phyloP scores from a whole-genome alignment of 2,888 invertebrate species.

The Xestia c-nigrum region DNA sequence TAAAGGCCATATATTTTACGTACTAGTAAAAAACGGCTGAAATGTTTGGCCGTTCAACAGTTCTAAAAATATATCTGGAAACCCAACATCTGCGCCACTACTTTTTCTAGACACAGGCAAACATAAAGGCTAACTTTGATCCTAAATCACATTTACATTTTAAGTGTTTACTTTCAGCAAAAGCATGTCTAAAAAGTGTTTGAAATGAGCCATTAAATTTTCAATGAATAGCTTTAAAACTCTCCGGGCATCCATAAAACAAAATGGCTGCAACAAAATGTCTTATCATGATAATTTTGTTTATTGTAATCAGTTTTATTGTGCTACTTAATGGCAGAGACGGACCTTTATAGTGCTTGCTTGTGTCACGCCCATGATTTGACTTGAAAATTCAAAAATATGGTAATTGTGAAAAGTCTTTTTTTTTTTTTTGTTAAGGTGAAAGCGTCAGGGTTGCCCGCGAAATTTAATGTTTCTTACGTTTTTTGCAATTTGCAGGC shows the following conservation, averaged over 20 bases:
- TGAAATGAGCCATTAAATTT: slow-evolving; percentile 68
- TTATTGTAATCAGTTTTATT: slow-evolving; percentile 62
- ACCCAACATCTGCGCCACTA: slow-evolving; percentile 36
- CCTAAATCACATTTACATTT: slow-evolving; percentile 57
- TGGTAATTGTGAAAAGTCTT: neutral
- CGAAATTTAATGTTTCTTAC: too few species aligned
- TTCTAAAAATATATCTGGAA: neutral
- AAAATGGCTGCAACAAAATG: slow-evolving; percentile 67
- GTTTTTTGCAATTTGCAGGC: too few species aligned
- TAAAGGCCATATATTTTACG: neutral
- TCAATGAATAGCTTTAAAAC: slow-evolving; percentile 64
- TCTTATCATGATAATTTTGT: slow-evolving; percentile 68
- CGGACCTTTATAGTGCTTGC: neutral
- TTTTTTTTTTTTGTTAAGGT: too few species aligned
- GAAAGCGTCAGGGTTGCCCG: too few species aligned
- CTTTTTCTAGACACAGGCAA: slow-evolving; percentile 37
- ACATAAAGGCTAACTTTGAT: slow-evolving; percentile 34
- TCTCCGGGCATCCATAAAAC: slow-evolving; percentile 67
- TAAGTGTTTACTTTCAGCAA: slow-evolving; percentile 40
- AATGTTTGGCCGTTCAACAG: neutral
- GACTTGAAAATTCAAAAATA: slow-evolving; percentile 13
- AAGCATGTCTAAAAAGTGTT: slow-evolving; percentile 49
- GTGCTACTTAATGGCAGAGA: slow-evolving; percentile 8
- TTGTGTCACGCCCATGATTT: neutral
- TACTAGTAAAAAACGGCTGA: neutral